phyloP scores from a whole-genome alignment of 64 coral and sea anemone genomes.

The Montipora capricornis region DNA sequence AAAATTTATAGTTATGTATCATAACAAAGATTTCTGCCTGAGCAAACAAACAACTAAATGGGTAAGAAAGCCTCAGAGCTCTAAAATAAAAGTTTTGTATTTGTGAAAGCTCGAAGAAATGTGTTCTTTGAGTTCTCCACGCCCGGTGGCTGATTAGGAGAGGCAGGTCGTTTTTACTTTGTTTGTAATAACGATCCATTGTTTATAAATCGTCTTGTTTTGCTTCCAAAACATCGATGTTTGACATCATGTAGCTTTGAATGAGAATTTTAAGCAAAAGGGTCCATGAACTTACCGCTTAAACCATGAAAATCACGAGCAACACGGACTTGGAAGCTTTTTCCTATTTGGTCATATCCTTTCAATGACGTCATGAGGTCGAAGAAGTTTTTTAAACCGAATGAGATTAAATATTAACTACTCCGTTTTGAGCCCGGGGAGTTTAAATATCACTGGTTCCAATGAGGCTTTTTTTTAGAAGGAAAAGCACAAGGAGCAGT shows the following conservation, averaged over 20 bases:
- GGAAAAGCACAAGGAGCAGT: neutral
- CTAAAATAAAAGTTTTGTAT: neutral
- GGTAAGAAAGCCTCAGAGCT: neutral
- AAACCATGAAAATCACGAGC: conserved; percentile 6
- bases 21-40: neutral
- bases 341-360: conserved; percentile 49
- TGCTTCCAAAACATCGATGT: neutral
- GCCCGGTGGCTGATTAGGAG: neutral
- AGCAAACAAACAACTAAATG: neutral
- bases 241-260: neutral
- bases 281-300: conserved; percentile 4
- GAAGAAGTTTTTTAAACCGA: neutral
- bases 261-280: neutral
- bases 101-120: neutral
- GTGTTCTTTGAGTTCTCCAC: neutral
- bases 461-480: neutral
- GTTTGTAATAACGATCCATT: conserved; percentile 46
- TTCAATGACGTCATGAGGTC: conserved; percentile 47
- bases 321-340: neutral
- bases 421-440: neutral
- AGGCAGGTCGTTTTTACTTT: conserved; percentile 33
- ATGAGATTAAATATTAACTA: conserved; percentile 49
- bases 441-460: neutral
- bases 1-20: neutral
- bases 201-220: conserved; percentile 12